Base-by-base conservation (phyloP, 2,113 vertebrate species). In the Podocnemis expansa region DNA sequence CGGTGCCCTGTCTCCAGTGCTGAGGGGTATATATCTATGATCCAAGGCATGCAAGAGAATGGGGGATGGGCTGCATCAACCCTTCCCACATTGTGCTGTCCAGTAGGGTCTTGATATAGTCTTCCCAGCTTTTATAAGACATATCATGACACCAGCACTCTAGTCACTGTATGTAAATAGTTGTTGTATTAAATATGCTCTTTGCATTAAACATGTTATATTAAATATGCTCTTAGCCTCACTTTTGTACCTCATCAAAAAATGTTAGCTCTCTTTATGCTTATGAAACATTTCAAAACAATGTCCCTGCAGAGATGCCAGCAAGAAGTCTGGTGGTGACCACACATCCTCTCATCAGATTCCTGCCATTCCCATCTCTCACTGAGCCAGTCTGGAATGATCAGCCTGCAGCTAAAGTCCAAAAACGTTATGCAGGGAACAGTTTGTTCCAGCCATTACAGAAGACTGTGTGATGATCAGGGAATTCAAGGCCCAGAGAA, bases 211-310 rank as follows among this genome's bases (percentile, higher is more conserved):
- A 47, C 10, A 47, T 34, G 24, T 31, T n/a, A 75, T 14, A n/a
- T 75, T 49, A 56, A 76, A 58, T 29, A 43, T 84, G 58, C 75
- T 41, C 60, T 78, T 70, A 91, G 80, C 86, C 54, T 34, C 27
- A 41, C 9, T 51, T 43, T 78, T 41, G 51, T 49, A 78, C 38
- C 55, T 58, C 73, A 86, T 43, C 31, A 24, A 78, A 27, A 47
- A 56, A 52, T 86, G 73, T 85, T 70, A 63, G 52, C 67, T 78
- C 78, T 76, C 24, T 88, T 70, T 84, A 51, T 73, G 43, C 70
- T n/a, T 25, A 52, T 90, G 92, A 93, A 56, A 80, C 82, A 91
- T 87, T 88, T 51, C 79, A 54, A 88, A 94, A 94, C 80, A 88
- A 91, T 90, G 92, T 90, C 75, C 88, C 58, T 49, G 49, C n/a